phyloP scores from a whole-genome alignment of 2,888 invertebrate species.

The Pristionchus mayeri region DNA sequence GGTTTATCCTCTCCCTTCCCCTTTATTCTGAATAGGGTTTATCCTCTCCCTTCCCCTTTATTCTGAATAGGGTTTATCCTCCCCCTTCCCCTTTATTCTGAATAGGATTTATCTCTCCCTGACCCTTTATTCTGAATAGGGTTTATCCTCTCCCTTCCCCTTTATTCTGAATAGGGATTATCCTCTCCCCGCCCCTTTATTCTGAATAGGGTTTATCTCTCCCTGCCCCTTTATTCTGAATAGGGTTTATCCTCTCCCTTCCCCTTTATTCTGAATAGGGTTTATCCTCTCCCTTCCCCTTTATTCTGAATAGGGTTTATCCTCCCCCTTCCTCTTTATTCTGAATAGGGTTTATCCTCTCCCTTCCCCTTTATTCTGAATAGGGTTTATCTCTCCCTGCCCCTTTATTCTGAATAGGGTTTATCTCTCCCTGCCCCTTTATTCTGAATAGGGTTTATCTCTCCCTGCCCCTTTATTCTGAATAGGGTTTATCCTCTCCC shows the following conservation, averaged over 20 bases:
- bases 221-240: conserved; percentile 39
- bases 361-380: conserved; percentile 45
- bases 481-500: not conserved
- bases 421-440: not conserved
- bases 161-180: conserved; percentile 12
- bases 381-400: not conserved
- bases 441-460: conserved; percentile 1
- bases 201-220: not conserved
- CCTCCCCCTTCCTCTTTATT: not conserved
- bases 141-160: not conserved
- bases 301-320: conserved; percentile 9
- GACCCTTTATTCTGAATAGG: conserved; percentile 36
- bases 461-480: conserved; percentile 18
- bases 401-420: conserved; percentile 29
- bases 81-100: conserved; percentile 28
- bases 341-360: not conserved
- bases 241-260: not conserved
- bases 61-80: conserved; percentile 1
- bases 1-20: not conserved
- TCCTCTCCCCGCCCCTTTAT: not conserved
- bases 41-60: not conserved
- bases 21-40: conserved; percentile 25
- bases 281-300: not conserved
- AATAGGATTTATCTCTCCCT: not conserved
- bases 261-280: conserved; percentile 39